Conservation (phyloP, 2,888 invertebrate species). For the Podabrus alpinus region DNA sequence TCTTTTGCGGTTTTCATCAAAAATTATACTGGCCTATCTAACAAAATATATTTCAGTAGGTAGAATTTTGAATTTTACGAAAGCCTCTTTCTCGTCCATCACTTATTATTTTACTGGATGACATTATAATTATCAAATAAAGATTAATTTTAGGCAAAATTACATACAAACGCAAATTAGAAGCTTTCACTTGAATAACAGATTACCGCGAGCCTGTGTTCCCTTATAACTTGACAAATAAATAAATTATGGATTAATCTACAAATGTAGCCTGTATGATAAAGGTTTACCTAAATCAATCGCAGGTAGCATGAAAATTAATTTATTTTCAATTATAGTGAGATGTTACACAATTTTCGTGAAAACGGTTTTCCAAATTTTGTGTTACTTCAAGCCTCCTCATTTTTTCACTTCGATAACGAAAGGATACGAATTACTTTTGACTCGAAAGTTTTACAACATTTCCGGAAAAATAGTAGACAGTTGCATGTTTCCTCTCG, state of each 20-base stretch:
- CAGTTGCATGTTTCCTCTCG: not conserved
- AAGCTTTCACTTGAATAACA: not conserved
- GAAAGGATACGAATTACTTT: not conserved
- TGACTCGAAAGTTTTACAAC: not conserved
- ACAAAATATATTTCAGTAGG: too few relatives aligned
- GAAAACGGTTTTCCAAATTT: not conserved
- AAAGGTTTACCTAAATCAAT: not conserved
- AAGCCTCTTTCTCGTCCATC: not conserved
- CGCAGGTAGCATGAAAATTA: not conserved
- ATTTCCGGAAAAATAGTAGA: not conserved
- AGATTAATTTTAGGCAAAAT: not conserved
- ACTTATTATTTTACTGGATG: not conserved
- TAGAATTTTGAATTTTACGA: too few relatives aligned
- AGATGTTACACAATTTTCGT: not conserved
- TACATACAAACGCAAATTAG: not conserved
- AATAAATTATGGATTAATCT: not conserved
- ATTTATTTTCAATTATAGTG: not conserved
- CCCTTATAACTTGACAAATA: not conserved
- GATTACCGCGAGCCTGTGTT: not conserved
- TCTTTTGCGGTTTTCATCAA: too few relatives aligned
- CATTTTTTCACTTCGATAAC: not conserved
- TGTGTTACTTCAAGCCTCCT: not conserved
- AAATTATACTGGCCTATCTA: too few relatives aligned
- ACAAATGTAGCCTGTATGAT: not conserved
- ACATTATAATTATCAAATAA: not conserved